Evolutionary conservation across 2,888 invertebrate species (phyloP).

Genomic region (Eumerus sabulonum): DNA sequence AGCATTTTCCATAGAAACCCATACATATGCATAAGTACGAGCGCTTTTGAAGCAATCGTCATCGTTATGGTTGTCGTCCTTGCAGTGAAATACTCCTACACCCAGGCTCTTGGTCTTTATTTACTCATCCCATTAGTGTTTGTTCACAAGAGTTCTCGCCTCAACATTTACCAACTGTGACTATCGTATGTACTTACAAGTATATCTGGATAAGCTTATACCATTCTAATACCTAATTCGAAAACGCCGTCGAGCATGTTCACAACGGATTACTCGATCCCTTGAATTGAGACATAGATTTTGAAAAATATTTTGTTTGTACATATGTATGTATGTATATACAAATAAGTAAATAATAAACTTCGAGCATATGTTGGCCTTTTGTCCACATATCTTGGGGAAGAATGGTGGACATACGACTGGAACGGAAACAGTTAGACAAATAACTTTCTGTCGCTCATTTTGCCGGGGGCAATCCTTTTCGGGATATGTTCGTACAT

Average conservation of each 20-base stretch:
- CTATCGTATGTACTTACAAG: too few relatives aligned
- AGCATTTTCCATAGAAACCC: too few relatives aligned
- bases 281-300: too few relatives aligned
- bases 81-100: not conserved
- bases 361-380: slow-evolving; percentile 35
- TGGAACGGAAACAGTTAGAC: slow-evolving; percentile 45
- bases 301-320: slow-evolving; percentile 26
- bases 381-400: slow-evolving; percentile 47
- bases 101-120: slow-evolving; percentile 11
- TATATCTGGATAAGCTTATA: slow-evolving; percentile 27
- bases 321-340: too few relatives aligned
- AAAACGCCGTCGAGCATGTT: too few relatives aligned
- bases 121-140: slow-evolving; percentile 38
- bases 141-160: slow-evolving; percentile 31
- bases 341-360: slow-evolving; percentile 39
- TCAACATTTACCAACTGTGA: slow-evolving; percentile 30
- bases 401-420: slow-evolving; percentile 12
- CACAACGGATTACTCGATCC: too few relatives aligned
- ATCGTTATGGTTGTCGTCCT: too few relatives aligned
- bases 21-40: too few relatives aligned
- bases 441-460: slow-evolving; percentile 55
- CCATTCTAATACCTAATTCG: slow-evolving; percentile 51
- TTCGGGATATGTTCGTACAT: slow-evolving; percentile 6
- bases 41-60: slow-evolving; percentile 3
- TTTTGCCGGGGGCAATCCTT: slow-evolving; percentile 53